Evolutionary conservation across 1,140 invertebrate species (phyloP).

Genomic region (Odontomachus brunneus): DNA sequence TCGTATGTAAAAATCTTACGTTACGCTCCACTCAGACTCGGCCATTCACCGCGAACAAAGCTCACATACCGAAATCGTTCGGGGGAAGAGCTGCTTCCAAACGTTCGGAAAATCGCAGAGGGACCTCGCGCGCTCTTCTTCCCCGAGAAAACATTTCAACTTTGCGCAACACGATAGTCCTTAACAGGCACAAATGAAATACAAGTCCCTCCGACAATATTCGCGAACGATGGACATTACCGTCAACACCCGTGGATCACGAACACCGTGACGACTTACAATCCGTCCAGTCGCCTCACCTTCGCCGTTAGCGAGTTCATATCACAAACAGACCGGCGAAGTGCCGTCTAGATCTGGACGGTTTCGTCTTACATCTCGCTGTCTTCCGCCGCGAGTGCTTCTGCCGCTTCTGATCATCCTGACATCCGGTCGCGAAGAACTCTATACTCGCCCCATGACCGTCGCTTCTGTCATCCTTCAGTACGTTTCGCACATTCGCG

Average conservation of each 20-base stretch:
- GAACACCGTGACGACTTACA: background rate
- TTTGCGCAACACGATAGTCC: too few relatives aligned
- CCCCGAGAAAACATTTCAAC: constrained; percentile 5
- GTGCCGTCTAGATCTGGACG: constrained; percentile 63
- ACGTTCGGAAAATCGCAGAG: background rate
- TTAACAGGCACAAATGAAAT: constrained; percentile 12
- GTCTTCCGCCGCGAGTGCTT: constrained; percentile 58
- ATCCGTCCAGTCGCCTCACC: background rate
- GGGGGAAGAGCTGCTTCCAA: background rate
- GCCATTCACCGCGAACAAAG: too few relatives aligned
- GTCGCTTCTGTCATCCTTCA: constrained; percentile 34
- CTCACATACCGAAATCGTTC: too few relatives aligned
- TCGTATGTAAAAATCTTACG: too few relatives aligned
- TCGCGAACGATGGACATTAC: background rate
- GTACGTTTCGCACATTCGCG: constrained; percentile 69
- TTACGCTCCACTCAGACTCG: too few relatives aligned
- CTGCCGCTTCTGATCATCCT: constrained; percentile 50
- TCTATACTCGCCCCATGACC: constrained; percentile 70
- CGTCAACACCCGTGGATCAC: too few relatives aligned
- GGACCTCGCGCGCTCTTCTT: background rate
- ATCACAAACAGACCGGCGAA: constrained; percentile 38
- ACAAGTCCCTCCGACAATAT: background rate
- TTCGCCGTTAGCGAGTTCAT: background rate
- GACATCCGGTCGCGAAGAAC: constrained; percentile 71
- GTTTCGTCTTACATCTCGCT: constrained; percentile 71